These are phyloP conservation scores for Rhipidura dahli DNA, from an alignment of 2,113 vertebrate species.

Conservation along the genomic window DNA sequence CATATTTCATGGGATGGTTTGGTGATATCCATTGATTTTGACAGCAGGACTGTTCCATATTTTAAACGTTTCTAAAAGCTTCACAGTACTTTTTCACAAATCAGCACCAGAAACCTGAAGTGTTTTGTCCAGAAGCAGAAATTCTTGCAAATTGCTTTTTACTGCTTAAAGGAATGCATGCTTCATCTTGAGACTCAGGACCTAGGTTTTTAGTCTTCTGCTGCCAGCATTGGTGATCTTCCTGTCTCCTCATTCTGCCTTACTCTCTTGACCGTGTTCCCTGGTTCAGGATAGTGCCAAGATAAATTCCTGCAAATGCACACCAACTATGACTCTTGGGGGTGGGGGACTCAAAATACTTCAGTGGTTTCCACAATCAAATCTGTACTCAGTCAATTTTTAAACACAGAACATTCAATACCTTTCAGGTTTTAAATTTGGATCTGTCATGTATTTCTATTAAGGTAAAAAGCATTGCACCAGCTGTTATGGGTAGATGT, in stretches of 20 bases:
- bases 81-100: not conserved
- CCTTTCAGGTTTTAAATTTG: not conserved
- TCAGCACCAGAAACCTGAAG: not conserved
- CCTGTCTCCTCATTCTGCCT: not conserved
- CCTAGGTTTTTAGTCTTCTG: not conserved
- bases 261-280: not conserved
- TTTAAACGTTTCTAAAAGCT: not conserved
- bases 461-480: not conserved
- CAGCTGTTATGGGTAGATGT: not conserved
- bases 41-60: not conserved
- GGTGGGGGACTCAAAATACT: accelerated
- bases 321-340: not conserved
- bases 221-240: not conserved
- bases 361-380: not conserved
- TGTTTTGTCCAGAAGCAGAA: not conserved
- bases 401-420: not conserved
- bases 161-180: not conserved
- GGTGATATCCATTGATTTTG: not conserved
- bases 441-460: not conserved
- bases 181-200: not conserved
- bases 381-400: not conserved
- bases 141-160: not conserved
- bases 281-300: not conserved
- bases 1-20: not conserved
- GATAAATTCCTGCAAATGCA: not conserved